These are phyloP conservation scores for Nowickia ferox DNA, from an alignment of 2,888 invertebrate genomes.

Conservation along the genomic window DNA sequence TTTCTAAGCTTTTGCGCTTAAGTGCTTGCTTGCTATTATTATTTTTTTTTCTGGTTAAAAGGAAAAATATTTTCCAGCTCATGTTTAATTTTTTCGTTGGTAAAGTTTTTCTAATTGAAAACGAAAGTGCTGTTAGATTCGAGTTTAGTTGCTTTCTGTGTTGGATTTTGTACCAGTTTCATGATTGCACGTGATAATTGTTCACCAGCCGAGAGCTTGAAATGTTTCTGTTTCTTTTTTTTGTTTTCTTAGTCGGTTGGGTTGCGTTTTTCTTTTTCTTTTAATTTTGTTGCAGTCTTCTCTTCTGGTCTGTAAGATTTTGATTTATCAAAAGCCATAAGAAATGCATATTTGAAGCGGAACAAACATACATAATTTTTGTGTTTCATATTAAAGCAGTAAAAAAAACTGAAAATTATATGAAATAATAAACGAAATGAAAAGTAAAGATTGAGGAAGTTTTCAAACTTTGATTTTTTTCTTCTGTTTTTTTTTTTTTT, in stretches of 20 bases:
- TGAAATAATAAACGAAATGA: conserved; percentile 65
- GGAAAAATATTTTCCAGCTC: conserved; percentile 14
- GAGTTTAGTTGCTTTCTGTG: conserved; percentile 66
- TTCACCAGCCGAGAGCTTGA: conserved; percentile 60
- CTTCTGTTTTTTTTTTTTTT: background rate
- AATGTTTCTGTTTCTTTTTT: background rate
- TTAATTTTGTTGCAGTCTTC: conserved; percentile 42
- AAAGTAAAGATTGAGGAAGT: conserved; percentile 71
- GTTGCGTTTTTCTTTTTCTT: conserved; percentile 46
- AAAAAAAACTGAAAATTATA: conserved; percentile 10
- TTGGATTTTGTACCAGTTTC: conserved; percentile 76
- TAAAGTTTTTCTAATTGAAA: conserved; percentile 71
- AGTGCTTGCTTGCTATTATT: conserved; percentile 33
- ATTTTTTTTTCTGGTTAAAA: conserved; percentile 49
- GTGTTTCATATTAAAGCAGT: conserved; percentile 15
- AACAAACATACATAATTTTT: conserved; percentile 65
- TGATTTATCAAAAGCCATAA: conserved; percentile 65
- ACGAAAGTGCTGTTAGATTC: conserved; percentile 71
- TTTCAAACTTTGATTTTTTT: conserved; percentile 35
- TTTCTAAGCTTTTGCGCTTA: conserved; percentile 38
- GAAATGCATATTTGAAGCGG: conserved; percentile 59
- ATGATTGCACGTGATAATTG: conserved; percentile 76
- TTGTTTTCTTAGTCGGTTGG: conserved; percentile 61
- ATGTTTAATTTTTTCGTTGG: conserved; percentile 20
- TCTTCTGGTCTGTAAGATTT: conserved; percentile 70